These are phyloP conservation scores for Microctonus hyperodae DNA, from an alignment of 2,888 invertebrate genomes.

Conservation along the genomic window DNA sequence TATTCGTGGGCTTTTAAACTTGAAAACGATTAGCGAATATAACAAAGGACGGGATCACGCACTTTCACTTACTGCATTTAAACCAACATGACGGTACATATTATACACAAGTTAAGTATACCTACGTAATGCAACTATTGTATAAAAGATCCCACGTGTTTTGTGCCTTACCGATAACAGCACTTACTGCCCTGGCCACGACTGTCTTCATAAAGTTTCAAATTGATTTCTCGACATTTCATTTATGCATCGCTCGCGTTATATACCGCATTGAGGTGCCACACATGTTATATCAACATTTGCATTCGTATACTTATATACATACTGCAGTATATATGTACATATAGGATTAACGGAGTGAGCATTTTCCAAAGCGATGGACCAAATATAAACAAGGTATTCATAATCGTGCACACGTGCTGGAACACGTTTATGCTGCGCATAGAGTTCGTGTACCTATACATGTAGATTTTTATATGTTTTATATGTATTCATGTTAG, in stretches of 20 bases:
- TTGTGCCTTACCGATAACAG: constrained; percentile 18
- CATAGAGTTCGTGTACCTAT: neutral
- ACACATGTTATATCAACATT: constrained; percentile 16
- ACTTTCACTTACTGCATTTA: neutral
- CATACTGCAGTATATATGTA: no score
- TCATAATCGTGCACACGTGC: neutral
- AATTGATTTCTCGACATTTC: constrained; percentile 24
- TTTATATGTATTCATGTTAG: neutral
- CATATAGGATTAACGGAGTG: constrained; percentile 36
- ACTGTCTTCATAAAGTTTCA: constrained; percentile 22
- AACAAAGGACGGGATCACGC: neutral
- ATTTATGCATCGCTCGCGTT: neutral
- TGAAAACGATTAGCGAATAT: neutral
- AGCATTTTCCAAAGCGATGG: constrained; percentile 5
- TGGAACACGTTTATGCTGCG: neutral
- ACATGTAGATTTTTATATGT: no score
- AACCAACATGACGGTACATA: constrained; percentile 1
- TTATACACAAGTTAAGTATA: constrained; percentile 18
- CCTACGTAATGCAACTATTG: constrained; percentile 24
- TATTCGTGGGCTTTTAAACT: neutral
- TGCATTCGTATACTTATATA: constrained; percentile 34
- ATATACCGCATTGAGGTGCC: constrained; percentile 8
- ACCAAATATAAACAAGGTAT: neutral
- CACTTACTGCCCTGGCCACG: constrained; percentile 25
- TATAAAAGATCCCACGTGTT: constrained; percentile 23